Evolutionary conservation across 1,140 invertebrate species (phyloP).

Genomic region (Aphelenchoides besseyi): DNA sequence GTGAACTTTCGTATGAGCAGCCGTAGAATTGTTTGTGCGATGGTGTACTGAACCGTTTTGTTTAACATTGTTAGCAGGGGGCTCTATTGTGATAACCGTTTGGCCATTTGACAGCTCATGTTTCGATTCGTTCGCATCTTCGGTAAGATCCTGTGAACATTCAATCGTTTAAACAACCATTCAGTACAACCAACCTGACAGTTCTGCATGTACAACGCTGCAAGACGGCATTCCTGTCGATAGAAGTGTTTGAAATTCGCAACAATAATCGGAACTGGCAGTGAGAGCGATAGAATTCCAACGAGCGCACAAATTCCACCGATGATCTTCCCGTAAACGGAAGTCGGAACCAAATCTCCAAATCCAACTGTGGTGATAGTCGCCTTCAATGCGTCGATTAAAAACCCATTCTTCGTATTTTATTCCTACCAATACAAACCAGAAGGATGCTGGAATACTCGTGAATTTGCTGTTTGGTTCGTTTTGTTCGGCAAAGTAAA

Average conservation of each 20-base stretch:
- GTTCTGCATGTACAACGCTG: slow-evolving; percentile 48
- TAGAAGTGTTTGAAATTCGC: slow-evolving; percentile 63
- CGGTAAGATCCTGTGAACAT: too few species aligned
- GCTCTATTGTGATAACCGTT: background rate
- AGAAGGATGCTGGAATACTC: slow-evolving; percentile 94
- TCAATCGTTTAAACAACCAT: too few species aligned
- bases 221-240: slow-evolving; percentile 58
- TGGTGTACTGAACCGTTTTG: background rate
- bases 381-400: too few species aligned
- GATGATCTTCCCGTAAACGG: slow-evolving; percentile 74
- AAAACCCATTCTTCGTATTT: background rate
- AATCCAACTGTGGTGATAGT: slow-evolving; percentile 61
- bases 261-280: slow-evolving; percentile 78
- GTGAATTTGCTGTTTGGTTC: slow-evolving; percentile 91
- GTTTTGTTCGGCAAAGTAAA: slow-evolving; percentile 97
- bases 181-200: too few species aligned
- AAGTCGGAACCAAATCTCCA: slow-evolving; percentile 73
- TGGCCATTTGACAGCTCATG: background rate
- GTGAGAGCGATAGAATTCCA: slow-evolving; percentile 82
- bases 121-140: too few species aligned
- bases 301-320: slow-evolving; percentile 81
- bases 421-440: slow-evolving; percentile 84
- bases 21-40: background rate
- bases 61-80: background rate
- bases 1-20: background rate